Conservation (phyloP, 2,888 invertebrate species). For the Cephus rjabovi region DNA sequence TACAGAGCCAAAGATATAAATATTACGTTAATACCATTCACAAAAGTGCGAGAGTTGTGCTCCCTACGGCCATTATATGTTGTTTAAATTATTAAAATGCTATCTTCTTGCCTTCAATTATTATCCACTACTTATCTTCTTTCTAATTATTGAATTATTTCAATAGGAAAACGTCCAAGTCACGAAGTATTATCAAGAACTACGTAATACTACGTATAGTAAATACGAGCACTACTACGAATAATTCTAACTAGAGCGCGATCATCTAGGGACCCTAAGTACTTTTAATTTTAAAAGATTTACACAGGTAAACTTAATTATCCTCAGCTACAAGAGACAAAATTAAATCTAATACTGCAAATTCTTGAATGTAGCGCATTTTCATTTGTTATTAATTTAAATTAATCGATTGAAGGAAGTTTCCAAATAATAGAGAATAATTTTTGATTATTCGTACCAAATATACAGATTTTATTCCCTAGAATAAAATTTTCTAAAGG, state of each 20-base stretch:
- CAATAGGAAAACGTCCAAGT: background rate
- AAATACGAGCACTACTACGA: background rate
- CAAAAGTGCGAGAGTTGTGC: background rate
- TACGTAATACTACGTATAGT: background rate
- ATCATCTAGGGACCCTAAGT: background rate
- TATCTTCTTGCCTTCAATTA: background rate
- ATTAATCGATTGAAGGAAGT: background rate
- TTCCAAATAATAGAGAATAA: background rate
- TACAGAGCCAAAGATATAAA: background rate
- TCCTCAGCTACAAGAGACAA: background rate
- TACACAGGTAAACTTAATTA: background rate
- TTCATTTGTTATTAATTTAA: background rate
- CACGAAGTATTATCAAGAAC: background rate
- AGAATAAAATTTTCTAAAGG: background rate
- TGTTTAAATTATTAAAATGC: background rate
- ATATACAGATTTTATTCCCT: background rate
- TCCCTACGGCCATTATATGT: background rate
- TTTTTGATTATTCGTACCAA: background rate
- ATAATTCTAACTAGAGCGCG: background rate
- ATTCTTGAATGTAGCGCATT: background rate
- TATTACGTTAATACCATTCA: background rate
- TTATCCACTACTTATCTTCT: background rate
- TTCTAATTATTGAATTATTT: background rate
- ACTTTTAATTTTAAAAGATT: background rate
- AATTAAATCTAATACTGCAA: background rate